phyloP scores from a whole-genome alignment of 64 coral and sea anemone genomes.

The Porites australiensis region DNA sequence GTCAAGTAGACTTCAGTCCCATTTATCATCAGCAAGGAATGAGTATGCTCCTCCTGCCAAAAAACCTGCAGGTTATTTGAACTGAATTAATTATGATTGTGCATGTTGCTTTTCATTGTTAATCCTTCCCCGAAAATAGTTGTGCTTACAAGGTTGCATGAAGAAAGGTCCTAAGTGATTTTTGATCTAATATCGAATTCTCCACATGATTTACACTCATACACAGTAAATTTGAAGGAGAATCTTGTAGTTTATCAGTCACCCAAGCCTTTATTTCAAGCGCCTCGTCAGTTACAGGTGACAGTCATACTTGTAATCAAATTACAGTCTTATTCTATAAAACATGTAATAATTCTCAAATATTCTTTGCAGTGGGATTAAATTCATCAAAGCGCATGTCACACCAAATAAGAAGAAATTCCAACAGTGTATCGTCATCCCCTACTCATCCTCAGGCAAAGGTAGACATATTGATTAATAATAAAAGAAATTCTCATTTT shows the following conservation, averaged over 20 bases:
- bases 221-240: no score
- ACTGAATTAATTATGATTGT: background rate
- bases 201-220: no score
- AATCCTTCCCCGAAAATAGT: no score
- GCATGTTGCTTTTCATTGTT: no score
- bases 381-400: slow-evolving; percentile 89
- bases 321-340: no score
- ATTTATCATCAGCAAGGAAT: slow-evolving; percentile 72
- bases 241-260: no score
- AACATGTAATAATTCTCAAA: background rate
- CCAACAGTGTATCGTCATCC: slow-evolving; percentile 62
- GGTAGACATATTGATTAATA: background rate
- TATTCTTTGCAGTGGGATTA: slow-evolving; percentile 38
- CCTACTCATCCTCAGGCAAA: slow-evolving; percentile 70
- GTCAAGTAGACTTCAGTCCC: slow-evolving; percentile 74
- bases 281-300: no score
- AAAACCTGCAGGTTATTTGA: slow-evolving; percentile 82
- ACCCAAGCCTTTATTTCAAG: no score
- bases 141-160: no score
- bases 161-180: no score
- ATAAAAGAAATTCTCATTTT: background rate
- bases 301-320: no score
- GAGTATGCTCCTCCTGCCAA: slow-evolving; percentile 91
- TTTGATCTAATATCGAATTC: no score
- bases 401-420: slow-evolving; percentile 80